Evolutionary conservation across 2,797 vertebrate species (phyloP).

Genomic region (Anguilla megastoma): DNA sequence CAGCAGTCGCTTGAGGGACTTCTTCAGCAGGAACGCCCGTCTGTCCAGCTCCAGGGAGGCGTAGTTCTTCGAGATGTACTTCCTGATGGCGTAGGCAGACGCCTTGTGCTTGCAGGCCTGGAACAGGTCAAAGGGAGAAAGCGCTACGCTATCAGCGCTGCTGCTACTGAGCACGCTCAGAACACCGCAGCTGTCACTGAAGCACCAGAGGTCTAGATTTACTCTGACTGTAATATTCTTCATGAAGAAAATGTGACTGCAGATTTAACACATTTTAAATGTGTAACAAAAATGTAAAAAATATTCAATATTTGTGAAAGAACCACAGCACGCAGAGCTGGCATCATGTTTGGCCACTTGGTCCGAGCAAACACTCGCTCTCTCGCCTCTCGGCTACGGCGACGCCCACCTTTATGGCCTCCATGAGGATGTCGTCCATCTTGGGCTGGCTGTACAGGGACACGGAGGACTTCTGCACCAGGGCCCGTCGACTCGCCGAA

Average conservation of each 20-base stretch:
- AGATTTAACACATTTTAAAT: neutral
- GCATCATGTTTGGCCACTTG: neutral
- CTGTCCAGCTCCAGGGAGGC: slow-evolving; percentile 89
- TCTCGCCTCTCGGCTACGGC: neutral
- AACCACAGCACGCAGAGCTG: neutral
- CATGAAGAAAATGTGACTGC: too few species aligned
- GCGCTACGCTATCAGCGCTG: neutral
- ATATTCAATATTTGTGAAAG: neutral
- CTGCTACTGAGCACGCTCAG: neutral
- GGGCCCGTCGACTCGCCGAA: slow-evolving; percentile 83
- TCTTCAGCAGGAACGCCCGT: slow-evolving; percentile 93
- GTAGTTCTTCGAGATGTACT: slow-evolving; percentile 91
- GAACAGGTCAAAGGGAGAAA: neutral
- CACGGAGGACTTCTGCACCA: slow-evolving; percentile 80
- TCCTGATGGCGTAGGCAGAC: slow-evolving; percentile 87
- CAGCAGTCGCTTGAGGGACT: slow-evolving; percentile 89
- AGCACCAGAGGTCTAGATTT: slow-evolving; percentile 2
- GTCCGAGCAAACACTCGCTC: neutral
- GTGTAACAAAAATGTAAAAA: neutral
- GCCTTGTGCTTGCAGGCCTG: slow-evolving; percentile 89
- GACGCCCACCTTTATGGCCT: slow-evolving; percentile 85
- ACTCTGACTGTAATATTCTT: neutral
- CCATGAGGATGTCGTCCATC: slow-evolving; percentile 91
- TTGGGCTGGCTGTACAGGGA: slow-evolving; percentile 85
- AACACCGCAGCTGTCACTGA: neutral